phyloP scores from a whole-genome alignment of 2,888 invertebrate genomes.

The Rhamnusium bicolor region DNA sequence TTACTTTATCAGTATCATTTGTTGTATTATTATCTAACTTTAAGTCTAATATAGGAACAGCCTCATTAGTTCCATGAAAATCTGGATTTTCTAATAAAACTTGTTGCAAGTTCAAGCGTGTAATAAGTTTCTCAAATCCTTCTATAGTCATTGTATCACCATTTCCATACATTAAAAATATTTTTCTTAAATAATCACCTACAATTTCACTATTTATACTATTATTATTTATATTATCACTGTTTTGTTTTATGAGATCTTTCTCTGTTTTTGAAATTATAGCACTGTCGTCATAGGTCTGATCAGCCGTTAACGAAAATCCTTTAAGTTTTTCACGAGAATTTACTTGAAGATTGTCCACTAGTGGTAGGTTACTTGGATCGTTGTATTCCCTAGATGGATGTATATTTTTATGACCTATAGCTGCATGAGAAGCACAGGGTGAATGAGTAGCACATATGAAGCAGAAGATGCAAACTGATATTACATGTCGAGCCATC shows the following conservation, averaged over 20 bases:
- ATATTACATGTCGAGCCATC: conserved; percentile 79
- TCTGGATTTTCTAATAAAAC: conserved; percentile 10
- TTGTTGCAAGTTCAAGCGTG: conserved; percentile 57
- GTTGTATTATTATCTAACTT: conserved; percentile 14
- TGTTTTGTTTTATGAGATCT: conserved; percentile 45
- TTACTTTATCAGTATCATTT: conserved; percentile 24
- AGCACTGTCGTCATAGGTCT: conserved; percentile 39
- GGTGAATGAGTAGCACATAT: conserved; percentile 84
- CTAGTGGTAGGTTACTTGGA: conserved; percentile 47
- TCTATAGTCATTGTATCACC: conserved; percentile 77
- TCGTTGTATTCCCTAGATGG: conserved; percentile 54
- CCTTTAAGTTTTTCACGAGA: conserved; percentile 56
- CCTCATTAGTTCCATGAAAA: conserved; percentile 22
- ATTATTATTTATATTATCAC: conserved; percentile 44
- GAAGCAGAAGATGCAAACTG: conserved; percentile 88
- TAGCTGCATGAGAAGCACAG: conserved; percentile 80
- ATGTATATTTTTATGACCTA: conserved; percentile 55
- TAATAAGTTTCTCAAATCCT: conserved; percentile 81
- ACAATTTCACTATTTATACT: conserved; percentile 58
- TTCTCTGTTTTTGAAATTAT: conserved; percentile 15
- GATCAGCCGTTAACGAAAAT: conserved; percentile 47
- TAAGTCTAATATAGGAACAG: conserved; percentile 19
- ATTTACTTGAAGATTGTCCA: conserved; percentile 40
- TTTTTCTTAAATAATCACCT: conserved; percentile 76
- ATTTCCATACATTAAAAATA: conserved; percentile 80